phyloP scores from a whole-genome alignment of 2,113 vertebrate species.

The Pangasianodon gigas region DNA sequence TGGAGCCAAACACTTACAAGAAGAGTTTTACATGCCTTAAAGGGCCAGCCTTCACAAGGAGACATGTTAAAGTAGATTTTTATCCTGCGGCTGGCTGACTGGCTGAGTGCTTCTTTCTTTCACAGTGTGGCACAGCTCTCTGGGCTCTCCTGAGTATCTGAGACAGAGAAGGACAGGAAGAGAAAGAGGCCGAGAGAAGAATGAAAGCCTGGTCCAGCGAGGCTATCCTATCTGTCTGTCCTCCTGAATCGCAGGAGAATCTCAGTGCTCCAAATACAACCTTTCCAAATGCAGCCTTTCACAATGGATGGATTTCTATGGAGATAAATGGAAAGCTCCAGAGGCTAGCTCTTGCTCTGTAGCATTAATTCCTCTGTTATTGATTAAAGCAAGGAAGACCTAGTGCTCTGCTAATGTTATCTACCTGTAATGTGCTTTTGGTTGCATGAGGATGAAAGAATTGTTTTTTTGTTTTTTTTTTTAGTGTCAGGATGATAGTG shows the following conservation, averaged over 20 bases:
- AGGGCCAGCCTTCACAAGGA: constrained; percentile 11
- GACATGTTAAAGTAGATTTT: constrained; percentile 39
- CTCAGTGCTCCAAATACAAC: constrained; percentile 36
- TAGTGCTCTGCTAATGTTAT: background rate
- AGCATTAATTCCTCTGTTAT: constrained; percentile 17
- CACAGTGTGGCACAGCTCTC: constrained; percentile 14
- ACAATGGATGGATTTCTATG: constrained; percentile 42
- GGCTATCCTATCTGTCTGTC: constrained; percentile 30
- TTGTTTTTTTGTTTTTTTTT: background rate
- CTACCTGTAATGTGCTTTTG: background rate
- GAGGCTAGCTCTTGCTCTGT: background rate
- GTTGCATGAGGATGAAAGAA: background rate
- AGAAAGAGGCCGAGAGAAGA: constrained; percentile 28
- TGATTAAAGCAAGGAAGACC: background rate
- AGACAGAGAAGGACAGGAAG: constrained; percentile 25
- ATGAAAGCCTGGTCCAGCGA: constrained; percentile 17
- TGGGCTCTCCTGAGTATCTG: constrained; percentile 4
- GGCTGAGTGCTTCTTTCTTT: constrained; percentile 33
- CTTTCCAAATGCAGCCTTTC: background rate
- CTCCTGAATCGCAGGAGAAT: constrained; percentile 40
- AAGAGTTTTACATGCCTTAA: constrained; percentile 15
- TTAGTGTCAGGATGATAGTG: background rate
- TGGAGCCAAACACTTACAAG: constrained; percentile 23
- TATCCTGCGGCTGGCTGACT: constrained; percentile 37
- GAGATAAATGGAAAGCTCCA: constrained; percentile 46